Percentiles rank a stretch among this genome's conserved stretches.
phyloP scores from a whole-genome alignment of 2,113 vertebrate genomes.

The Bos taurus region DNA sequence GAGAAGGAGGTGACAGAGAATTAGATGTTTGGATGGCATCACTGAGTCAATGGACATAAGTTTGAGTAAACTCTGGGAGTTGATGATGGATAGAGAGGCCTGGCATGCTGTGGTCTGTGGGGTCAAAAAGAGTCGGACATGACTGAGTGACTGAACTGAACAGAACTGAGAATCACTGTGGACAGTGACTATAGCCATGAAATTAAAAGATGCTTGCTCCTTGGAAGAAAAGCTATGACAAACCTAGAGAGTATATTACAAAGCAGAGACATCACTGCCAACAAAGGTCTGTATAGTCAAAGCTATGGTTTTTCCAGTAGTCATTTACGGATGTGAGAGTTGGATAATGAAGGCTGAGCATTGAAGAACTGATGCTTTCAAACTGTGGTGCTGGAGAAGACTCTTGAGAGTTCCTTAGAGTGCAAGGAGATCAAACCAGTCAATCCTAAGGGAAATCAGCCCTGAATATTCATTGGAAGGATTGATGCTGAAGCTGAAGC shows the following conservation, averaged over 20 bases:
- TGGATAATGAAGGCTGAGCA: background rate
- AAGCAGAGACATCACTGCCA: background rate
- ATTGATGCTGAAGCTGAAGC: background rate
- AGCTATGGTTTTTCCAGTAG: background rate
- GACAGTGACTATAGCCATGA: background rate
- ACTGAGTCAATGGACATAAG: background rate
- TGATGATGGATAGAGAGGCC: background rate
- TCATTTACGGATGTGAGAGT: background rate
- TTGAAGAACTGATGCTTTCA: background rate
- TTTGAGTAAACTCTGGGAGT: rapidly evolving
- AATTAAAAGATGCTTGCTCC: background rate
- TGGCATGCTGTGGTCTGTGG: background rate
- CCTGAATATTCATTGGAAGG: background rate
- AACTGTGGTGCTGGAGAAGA: background rate
- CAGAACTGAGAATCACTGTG: background rate
- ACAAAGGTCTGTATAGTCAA: background rate
- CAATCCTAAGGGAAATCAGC: background rate
- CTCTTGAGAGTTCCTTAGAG: background rate
- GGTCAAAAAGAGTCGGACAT: background rate
- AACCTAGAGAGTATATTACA: background rate
- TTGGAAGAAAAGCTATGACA: background rate
- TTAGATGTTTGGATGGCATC: background rate
- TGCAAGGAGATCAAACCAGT: background rate
- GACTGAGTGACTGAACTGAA: background rate
- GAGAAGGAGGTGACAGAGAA: background rate